Base-by-base conservation (phyloP, 2,797 vertebrate species). In the Cirrhinus molitorella region DNA sequence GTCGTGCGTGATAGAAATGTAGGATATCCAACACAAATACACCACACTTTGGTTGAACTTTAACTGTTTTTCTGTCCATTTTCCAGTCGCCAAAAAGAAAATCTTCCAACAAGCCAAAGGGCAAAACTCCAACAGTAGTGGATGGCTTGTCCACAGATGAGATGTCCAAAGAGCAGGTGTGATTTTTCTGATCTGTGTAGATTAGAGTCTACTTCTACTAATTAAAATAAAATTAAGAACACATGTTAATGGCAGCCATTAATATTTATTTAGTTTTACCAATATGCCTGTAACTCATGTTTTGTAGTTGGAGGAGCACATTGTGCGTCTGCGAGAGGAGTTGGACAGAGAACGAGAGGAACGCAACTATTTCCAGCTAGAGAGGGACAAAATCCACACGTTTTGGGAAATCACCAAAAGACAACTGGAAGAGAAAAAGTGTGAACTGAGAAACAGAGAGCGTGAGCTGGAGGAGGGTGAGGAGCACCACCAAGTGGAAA, bases 331-430 rank as follows among this genome's bases (percentile, higher is more conserved):
- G 4, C 91, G 95, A 2, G 95, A 97, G 90, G 97, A 98, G 92
- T 92, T 99, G 91, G 96, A 98, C 59, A 89, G 95, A 0, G 97
- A 97, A 81, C 93, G 96, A 2, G 95, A 97, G 87, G 97, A 98
- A 83, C 94, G 94, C 23, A 98, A 95, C 89, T 97, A 94, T 66
- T 97, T 98, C 90, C 97, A 98, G 90, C 91, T 97, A 87, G 97
- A 99, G 86, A 88, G 96, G 0, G 96, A 96, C 88, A 96, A 95
- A 89, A 95, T 97, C 83, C 96, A 95, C 83, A 94, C 91, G 1
- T 95, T 95, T 88, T 98, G 97, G 97, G 96, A 98, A 53, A 94
- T 96, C 88, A 95, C 93, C 0, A 92, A 95, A 49, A 89, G 87
- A 81, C 94, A 93, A 77, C 93, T 98, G 91, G 95, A 97, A 82